phyloP scores from a whole-genome alignment of 2,888 invertebrate species.

The Leptinotarsa juncta region DNA sequence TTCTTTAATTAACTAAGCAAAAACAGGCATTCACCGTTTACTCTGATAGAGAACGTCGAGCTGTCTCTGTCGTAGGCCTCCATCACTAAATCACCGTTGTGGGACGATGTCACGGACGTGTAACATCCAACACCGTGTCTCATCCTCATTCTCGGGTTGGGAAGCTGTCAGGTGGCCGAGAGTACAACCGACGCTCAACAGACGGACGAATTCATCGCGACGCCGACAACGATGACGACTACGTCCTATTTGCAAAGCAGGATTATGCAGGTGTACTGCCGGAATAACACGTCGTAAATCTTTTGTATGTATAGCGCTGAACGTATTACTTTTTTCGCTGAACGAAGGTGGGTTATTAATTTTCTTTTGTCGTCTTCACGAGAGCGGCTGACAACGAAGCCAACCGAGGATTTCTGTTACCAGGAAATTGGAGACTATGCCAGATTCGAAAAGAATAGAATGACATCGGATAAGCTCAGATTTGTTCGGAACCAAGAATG shows the following conservation, averaged over 20 bases:
- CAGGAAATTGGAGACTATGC: background rate
- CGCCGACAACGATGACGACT: conserved; percentile 15
- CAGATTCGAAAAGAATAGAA: background rate
- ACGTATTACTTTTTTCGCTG: conserved; percentile 18
- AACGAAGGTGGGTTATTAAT: conserved; percentile 24
- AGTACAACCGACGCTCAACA: conserved; percentile 18
- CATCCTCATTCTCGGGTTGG: conserved; percentile 13
- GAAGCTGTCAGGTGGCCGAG: conserved; percentile 9
- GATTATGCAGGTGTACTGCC: conserved; percentile 33
- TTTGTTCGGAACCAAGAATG: background rate
- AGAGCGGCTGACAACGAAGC: background rate
- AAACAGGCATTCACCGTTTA: background rate
- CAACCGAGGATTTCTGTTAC: background rate
- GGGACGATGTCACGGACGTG: conserved; percentile 7
- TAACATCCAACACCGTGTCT: conserved; percentile 12
- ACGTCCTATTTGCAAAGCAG: conserved; percentile 27
- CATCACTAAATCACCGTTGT: conserved; percentile 13
- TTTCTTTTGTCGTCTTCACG: conserved; percentile 19
- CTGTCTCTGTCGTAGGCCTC: background rate
- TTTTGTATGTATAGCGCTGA: conserved; percentile 23
- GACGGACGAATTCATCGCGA: conserved; percentile 12
- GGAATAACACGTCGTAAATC: conserved; percentile 31
- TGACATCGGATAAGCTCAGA: background rate
- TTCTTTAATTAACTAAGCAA: too few species aligned
- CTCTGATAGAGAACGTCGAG: background rate